Evolutionary conservation across 2,888 invertebrate species (phyloP).

Genomic region (Tholera decimalis): DNA sequence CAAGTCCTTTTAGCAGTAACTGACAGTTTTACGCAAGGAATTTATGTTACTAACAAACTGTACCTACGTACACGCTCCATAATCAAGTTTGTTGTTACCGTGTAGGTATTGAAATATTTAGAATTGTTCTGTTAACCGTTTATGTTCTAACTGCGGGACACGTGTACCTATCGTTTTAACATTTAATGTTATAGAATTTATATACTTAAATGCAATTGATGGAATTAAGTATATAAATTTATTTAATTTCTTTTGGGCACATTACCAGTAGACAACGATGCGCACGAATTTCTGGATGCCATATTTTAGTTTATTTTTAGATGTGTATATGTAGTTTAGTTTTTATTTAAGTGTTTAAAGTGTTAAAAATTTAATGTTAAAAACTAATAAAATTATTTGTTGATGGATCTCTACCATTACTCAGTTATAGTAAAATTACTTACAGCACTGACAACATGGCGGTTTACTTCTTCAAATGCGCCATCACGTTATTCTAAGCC

Average conservation of each 20-base stretch:
- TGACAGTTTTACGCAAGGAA: conserved; percentile 47
- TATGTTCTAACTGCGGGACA: conserved; percentile 34
- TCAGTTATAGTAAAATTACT: conserved; percentile 7
- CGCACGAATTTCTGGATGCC: too few relatives aligned
- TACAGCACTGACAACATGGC: background rate
- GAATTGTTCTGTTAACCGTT: conserved; percentile 67
- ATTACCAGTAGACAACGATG: too few relatives aligned
- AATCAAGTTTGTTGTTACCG: conserved; percentile 35
- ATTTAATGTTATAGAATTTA: conserved; percentile 8
- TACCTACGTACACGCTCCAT: background rate
- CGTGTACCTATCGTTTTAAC: conserved; percentile 62
- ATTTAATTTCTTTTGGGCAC: too few relatives aligned
- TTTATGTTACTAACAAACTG: conserved; percentile 34
- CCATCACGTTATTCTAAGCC: background rate
- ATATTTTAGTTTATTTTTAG: too few relatives aligned
- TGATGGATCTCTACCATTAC: conserved; percentile 24
- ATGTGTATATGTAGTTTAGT: too few relatives aligned
- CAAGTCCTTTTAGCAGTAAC: conserved; percentile 23
- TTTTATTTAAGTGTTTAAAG: too few relatives aligned
- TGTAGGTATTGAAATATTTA: conserved; percentile 39
- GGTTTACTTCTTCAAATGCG: background rate
- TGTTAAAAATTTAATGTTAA: too few relatives aligned
- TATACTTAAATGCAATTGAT: conserved; percentile 34
- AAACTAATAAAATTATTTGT: too few relatives aligned
- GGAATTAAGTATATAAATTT: too few relatives aligned